Conservation (phyloP, 2,888 invertebrate genomes). For the Agrochola macilenta region DNA sequence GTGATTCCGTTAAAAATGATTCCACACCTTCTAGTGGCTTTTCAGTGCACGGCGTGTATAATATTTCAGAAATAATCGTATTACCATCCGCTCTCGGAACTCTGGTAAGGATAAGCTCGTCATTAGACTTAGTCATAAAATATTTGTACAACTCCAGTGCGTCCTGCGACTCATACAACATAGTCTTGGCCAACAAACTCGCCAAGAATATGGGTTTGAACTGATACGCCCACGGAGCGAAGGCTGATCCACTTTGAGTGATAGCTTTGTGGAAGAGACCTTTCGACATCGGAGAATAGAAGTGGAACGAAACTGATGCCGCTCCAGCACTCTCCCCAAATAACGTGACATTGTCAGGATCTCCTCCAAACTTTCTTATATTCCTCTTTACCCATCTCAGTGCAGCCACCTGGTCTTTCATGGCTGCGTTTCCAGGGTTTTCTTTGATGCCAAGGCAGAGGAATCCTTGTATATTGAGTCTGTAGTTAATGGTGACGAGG, state of each 20-base stretch:
- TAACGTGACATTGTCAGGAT: conserved; percentile 80
- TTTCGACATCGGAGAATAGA: conserved; percentile 82
- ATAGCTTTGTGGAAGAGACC: conserved; percentile 85
- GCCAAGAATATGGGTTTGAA: conserved; percentile 79
- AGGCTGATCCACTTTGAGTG: conserved; percentile 82
- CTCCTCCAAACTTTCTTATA: conserved; percentile 80
- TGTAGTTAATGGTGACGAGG: conserved; percentile 82
- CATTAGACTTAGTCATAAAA: conserved; percentile 77
- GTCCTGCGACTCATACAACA: conserved; percentile 76
- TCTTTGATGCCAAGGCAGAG: conserved; percentile 81
- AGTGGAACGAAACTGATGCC: conserved; percentile 80
- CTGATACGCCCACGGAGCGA: conserved; percentile 80
- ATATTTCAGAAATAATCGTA: conserved; percentile 75
- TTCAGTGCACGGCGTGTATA: conserved; percentile 82
- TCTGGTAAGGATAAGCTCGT: conserved; percentile 78
- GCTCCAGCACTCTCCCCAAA: conserved; percentile 86
- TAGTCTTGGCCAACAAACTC: conserved; percentile 78
- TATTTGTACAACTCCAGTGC: conserved; percentile 78
- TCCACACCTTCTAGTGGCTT: conserved; percentile 78
- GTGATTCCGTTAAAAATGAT: conserved; percentile 79
- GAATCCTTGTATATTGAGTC: conserved; percentile 83
- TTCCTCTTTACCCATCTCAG: conserved; percentile 81
- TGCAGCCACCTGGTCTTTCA: conserved; percentile 84
- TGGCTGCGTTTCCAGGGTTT: conserved; percentile 83
- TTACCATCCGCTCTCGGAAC: conserved; percentile 79